Percentiles rank a stretch among this genome's conserved stretches.
Evolutionary conservation across 2,797 vertebrate genomes (phyloP).

Genomic region (Sebastes nivosus): DNA sequence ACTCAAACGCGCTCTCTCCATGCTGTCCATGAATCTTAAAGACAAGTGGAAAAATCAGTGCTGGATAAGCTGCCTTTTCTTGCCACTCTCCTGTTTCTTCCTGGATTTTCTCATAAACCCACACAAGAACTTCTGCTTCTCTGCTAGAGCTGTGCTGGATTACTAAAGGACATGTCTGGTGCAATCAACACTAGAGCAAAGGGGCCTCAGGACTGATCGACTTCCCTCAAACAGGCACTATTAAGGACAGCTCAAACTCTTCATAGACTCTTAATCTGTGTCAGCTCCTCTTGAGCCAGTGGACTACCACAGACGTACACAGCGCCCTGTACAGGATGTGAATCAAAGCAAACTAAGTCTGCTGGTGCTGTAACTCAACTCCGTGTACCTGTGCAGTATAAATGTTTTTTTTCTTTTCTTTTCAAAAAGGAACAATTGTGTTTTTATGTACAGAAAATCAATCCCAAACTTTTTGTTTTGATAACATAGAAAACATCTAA

Average conservation of each 20-base stretch:
- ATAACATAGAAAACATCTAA: constrained; percentile 40
- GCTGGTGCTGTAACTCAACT: constrained; percentile 55
- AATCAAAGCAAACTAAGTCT: constrained; percentile 32
- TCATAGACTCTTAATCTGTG: neutral
- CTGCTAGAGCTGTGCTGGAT: constrained; percentile 63
- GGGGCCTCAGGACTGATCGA: constrained; percentile 29
- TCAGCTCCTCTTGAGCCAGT: constrained; percentile 22
- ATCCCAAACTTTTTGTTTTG: constrained; percentile 32
- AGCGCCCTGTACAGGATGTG: constrained; percentile 22
- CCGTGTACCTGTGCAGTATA: constrained; percentile 52
- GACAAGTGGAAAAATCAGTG: constrained; percentile 40
- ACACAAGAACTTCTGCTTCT: neutral
- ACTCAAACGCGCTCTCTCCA: neutral
- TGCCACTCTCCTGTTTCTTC: constrained; percentile 3
- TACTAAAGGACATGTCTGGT: constrained; percentile 50
- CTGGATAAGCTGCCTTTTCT: constrained; percentile 69
- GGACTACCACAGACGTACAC: constrained; percentile 12
- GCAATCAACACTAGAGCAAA: constrained; percentile 72
- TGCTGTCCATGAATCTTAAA: constrained; percentile 20
- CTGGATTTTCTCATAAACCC: constrained; percentile 32
- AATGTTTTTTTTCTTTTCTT: constrained; percentile 8
- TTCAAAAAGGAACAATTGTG: constrained; percentile 25
- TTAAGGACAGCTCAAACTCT: constrained; percentile 20
- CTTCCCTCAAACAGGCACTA: constrained; percentile 23
- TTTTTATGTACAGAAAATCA: constrained; percentile 64